These are phyloP conservation scores for Serranus cabrilla DNA, from an alignment of 2,797 vertebrate species.

Conservation along the genomic window DNA sequence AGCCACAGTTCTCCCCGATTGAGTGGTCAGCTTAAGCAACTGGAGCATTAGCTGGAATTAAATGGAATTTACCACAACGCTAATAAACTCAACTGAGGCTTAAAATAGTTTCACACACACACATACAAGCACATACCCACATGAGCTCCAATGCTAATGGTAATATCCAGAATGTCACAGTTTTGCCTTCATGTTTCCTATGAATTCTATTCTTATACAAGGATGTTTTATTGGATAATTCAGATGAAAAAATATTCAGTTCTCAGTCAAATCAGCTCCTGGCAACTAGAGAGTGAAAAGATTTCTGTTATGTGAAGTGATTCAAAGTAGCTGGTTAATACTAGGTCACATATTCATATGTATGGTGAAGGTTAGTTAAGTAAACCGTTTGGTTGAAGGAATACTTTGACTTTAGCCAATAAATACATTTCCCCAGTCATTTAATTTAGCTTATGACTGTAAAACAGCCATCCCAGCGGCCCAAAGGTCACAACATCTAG, in stretches of 20 bases:
- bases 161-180: neutral
- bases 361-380: neutral
- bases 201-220: slow-evolving; percentile 4
- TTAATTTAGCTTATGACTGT: too few species aligned
- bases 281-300: neutral
- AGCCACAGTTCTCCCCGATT: neutral
- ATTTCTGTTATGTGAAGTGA: neutral
- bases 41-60: slow-evolving; percentile 32
- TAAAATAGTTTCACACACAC: slow-evolving; percentile 16
- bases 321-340: neutral
- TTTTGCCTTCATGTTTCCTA: neutral
- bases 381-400: neutral
- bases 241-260: neutral
- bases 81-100: slow-evolving; percentile 35
- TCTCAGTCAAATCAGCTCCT: neutral
- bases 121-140: slow-evolving; percentile 1
- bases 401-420: neutral
- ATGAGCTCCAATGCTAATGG: neutral
- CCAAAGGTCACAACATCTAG: too few species aligned
- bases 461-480: too few species aligned
- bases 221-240: neutral
- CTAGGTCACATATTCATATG: too few species aligned
- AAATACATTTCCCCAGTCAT: too few species aligned
- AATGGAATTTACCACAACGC: slow-evolving; percentile 49
- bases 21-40: slow-evolving; percentile 36